Conservation (phyloP, 2,113 vertebrate genomes). For the Spilogale gracilis region DNA sequence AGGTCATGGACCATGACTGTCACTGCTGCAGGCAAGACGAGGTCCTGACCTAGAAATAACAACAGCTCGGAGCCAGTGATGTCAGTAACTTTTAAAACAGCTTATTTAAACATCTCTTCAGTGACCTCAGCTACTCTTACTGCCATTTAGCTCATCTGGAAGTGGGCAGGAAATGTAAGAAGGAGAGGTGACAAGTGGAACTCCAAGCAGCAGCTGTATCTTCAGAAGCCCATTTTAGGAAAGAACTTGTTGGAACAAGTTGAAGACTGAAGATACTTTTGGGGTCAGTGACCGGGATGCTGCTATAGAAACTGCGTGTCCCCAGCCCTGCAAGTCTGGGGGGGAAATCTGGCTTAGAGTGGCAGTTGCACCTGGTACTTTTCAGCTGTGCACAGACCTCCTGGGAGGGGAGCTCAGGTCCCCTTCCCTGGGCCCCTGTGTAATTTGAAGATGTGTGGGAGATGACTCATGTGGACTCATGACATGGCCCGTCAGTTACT, state of each 20-base stretch:
- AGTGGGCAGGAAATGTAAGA: slow-evolving; percentile 59
- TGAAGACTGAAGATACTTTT: slow-evolving; percentile 25
- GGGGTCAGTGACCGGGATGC: neutral
- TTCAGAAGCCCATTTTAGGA: slow-evolving; percentile 59
- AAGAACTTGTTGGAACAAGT: slow-evolving; percentile 62
- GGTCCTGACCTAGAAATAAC: slow-evolving; percentile 57
- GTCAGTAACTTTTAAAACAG: slow-evolving; percentile 77
- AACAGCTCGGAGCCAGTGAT: slow-evolving; percentile 58
- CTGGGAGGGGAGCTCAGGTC: neutral
- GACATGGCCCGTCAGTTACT: neutral
- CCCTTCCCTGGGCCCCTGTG: neutral
- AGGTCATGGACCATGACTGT: neutral
- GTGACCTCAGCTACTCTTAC: slow-evolving; percentile 71
- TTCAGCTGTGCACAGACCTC: neutral
- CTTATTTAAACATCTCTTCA: slow-evolving; percentile 66
- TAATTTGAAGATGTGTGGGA: neutral
- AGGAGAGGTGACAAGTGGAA: slow-evolving; percentile 65
- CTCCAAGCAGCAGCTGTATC: slow-evolving; percentile 51
- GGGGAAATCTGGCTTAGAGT: neutral
- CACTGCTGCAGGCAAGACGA: neutral
- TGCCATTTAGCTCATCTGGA: slow-evolving; percentile 62
- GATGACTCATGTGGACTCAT: neutral
- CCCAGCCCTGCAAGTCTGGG: neutral
- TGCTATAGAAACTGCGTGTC: neutral
- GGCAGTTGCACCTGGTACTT: neutral